Evolutionary conservation across 2,113 vertebrate genomes (phyloP), one percentile per base, ranked within the genome.

Genomic region (Setophaga petechia): DNA sequence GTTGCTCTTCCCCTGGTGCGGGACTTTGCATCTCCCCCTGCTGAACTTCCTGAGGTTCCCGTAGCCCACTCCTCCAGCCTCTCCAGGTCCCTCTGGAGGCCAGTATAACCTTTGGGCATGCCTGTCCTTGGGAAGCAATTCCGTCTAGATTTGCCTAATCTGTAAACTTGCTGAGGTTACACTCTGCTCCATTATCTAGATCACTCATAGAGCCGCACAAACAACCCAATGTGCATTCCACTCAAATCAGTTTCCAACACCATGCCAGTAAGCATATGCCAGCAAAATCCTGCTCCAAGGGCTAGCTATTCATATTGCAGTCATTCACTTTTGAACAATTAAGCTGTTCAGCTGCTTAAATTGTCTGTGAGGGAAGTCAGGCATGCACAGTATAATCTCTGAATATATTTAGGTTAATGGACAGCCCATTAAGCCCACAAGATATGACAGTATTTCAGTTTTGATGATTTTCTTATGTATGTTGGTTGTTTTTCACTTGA

Each of bases 241-340:
- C 19, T 73, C 37, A 63, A 54, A 46, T 22, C 3, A 6, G 10
- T 49, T 84, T n/a, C 39, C 35, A 71, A 21, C 6, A 35, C 6
- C 0, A 0, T 1, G 1, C 17, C 21, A 54, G 2, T 16, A 95
- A 61, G 19, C 0, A 0, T 5, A 74, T 0, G 1, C 5, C n/a
- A 80, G 37, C 5, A 66, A 68, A 62, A 79, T 39, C 28, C 25
- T 46, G 18, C 59, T 67, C 23, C 59, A 51, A 43, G 17, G 33
- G 19, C 58, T 55, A 49, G 68, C 15, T 59, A 14, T 8, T 90
- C 23, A 33, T 43, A 47, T 15, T 57, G 7, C 7, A 66, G 11
- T 35, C 7, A 17, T 69, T 65, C 37, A 69, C 5, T 83, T 77
- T 4, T 33, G 17, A 92, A 67, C 25, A 72, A 46, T 15, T 41